Percentiles rank a stretch among this genome's conserved stretches.
phyloP scores from a whole-genome alignment of 2,113 vertebrate species.

The Erythrocercus mccallii region DNA sequence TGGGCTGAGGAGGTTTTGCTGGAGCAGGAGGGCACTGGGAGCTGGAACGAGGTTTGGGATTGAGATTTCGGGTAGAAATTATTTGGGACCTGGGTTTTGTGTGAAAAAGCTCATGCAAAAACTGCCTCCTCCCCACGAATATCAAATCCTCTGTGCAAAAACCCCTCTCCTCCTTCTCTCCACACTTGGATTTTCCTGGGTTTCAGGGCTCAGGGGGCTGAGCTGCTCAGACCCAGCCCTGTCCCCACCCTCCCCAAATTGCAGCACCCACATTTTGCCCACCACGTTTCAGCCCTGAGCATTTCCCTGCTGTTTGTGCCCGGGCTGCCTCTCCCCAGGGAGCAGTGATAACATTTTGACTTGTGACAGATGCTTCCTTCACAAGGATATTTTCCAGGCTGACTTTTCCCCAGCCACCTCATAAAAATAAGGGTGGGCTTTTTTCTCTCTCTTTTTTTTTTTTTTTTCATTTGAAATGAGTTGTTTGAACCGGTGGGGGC shows the following conservation, averaged over 20 bases:
- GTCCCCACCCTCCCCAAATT: not conserved
- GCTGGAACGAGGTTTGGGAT: not conserved
- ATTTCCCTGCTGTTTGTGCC: not conserved
- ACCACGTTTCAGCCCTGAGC: not conserved
- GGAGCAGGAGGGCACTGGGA: not conserved
- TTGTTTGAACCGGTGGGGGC: not conserved
- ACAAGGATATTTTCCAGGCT: conserved; percentile 45
- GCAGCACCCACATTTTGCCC: not conserved
- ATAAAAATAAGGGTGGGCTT: not conserved
- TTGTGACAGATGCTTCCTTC: conserved; percentile 57
- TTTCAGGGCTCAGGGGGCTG: not conserved
- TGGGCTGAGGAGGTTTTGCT: not conserved
- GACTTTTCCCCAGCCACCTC: conserved; percentile 3
- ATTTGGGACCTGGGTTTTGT: accelerated
- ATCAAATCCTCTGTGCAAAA: not conserved
- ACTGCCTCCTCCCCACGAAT: not conserved
- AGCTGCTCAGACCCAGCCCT: not conserved
- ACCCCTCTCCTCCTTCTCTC: not conserved
- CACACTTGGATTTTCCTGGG: not conserved
- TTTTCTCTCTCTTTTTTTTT: not conserved
- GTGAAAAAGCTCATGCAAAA: not conserved
- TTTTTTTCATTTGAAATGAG: not conserved
- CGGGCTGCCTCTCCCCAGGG: not conserved
- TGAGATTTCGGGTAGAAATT: too few species aligned
- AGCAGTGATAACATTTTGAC: not conserved